Percentiles rank a stretch among this genome's conserved stretches.
phyloP scores from a whole-genome alignment of 2,888 invertebrate genomes.

The Gnatocerus cornutus region DNA sequence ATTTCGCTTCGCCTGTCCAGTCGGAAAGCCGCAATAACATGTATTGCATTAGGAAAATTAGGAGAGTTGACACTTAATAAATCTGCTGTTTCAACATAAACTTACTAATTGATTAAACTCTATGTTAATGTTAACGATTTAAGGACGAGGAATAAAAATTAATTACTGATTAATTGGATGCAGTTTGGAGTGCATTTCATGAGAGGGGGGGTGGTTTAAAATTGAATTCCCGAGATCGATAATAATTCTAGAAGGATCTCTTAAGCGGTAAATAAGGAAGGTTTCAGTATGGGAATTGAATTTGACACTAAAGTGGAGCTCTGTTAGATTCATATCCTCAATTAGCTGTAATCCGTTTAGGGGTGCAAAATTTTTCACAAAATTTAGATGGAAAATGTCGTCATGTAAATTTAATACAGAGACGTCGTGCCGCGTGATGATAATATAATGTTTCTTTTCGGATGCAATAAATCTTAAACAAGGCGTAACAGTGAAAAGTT shows the following conservation, averaged over 20 bases:
- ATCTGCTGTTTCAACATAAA: conserved; percentile 4
- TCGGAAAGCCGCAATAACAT: conserved; percentile 8
- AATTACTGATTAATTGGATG: conserved; percentile 25
- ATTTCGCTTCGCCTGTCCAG: conserved; percentile 16
- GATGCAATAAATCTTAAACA: conserved; percentile 46
- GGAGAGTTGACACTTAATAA: conserved; percentile 12
- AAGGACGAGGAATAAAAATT: not conserved
- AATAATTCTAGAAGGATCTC: conserved; percentile 23
- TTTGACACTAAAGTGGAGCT: conserved; percentile 35
- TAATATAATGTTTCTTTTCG: conserved; percentile 48
- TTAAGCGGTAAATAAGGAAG: conserved; percentile 24
- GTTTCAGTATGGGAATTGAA: conserved; percentile 39
- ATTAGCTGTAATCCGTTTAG: conserved; percentile 40
- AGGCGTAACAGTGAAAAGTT: conserved; percentile 41
- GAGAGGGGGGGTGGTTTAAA: conserved; percentile 8
- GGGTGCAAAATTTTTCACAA: conserved; percentile 37
- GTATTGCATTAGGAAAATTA: conserved; percentile 20
- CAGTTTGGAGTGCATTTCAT: conserved; percentile 6
- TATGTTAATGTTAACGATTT: conserved; percentile 12
- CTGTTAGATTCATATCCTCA: conserved; percentile 39
- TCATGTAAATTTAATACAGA: conserved; percentile 48
- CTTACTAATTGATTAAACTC: conserved; percentile 31
- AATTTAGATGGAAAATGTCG: conserved; percentile 39
- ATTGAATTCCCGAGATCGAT: conserved; percentile 25
- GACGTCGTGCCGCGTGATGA: conserved; percentile 46